Conservation (phyloP, 1,140 invertebrate species). For the Ylistrum balloti region DNA sequence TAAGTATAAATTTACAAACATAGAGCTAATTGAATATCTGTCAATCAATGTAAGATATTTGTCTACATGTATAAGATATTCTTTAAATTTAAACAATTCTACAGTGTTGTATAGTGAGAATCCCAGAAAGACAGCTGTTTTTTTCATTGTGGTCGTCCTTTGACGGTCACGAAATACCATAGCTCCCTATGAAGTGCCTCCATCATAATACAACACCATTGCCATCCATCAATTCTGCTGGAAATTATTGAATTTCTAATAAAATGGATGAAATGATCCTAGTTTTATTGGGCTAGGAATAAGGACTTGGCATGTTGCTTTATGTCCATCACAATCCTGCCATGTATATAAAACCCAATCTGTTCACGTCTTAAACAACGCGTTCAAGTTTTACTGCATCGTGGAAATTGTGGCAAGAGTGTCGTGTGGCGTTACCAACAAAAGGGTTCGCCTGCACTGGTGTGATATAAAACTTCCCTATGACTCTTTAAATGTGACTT, state of each 20-base stretch:
- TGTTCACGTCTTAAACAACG: conserved; percentile 14
- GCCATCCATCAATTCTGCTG: background rate
- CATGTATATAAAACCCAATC: conserved; percentile 8
- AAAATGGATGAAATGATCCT: conserved; percentile 35
- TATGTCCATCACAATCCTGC: background rate
- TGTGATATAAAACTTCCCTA: background rate
- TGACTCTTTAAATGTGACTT: conserved; percentile 5
- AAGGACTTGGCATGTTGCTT: background rate
- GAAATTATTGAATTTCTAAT: conserved; percentile 36
- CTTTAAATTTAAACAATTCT: background rate
- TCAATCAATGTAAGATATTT: background rate
- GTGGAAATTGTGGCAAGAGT: background rate
- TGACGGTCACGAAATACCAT: background rate
- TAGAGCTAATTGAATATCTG: background rate
- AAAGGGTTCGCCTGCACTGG: background rate
- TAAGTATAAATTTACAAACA: background rate
- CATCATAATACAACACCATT: background rate
- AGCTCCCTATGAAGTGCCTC: background rate
- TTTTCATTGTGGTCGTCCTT: background rate
- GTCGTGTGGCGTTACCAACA: background rate
- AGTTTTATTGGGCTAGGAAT: background rate
- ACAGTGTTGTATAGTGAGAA: background rate
- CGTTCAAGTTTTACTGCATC: background rate
- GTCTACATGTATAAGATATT: background rate
- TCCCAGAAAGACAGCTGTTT: background rate